Percentiles rank a stretch among this genome's conserved stretches.
Conservation (phyloP, 2,113 vertebrate genomes). For the Orthochromis indermauri region DNA sequence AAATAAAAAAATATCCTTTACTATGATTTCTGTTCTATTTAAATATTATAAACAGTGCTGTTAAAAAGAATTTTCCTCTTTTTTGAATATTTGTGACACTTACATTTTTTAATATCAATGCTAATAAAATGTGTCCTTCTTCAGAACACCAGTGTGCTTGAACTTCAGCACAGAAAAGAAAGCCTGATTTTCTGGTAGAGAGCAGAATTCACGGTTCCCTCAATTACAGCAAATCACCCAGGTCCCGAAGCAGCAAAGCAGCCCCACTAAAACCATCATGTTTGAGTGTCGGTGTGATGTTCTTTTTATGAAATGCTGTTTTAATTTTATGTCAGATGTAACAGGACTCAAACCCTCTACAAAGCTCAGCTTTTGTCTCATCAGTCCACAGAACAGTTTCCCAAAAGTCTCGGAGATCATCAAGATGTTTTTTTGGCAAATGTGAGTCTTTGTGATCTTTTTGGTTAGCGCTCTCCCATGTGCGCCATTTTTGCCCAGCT, state of each 20-base stretch:
- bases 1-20: not conserved
- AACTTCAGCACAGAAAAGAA: not conserved
- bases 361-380: not conserved
- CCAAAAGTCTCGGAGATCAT: not conserved
- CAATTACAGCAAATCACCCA: not conserved
- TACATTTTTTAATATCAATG: not conserved
- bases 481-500: not conserved
- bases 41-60: not conserved
- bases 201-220: not conserved
- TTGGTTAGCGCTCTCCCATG: not conserved
- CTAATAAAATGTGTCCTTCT: not conserved
- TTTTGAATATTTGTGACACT: not conserved
- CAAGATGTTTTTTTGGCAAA: not conserved
- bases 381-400: not conserved
- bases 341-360: not conserved
- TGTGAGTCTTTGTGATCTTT: not conserved
- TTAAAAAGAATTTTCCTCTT: not conserved
- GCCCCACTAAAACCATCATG: not conserved
- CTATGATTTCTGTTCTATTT: not conserved
- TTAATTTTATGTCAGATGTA: not conserved
- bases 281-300: not conserved
- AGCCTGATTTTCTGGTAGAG: not conserved
- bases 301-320: not conserved
- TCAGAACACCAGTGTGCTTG: not conserved
- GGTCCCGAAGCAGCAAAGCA: not conserved